Evolutionary conservation across 2,797 vertebrate genomes (phyloP), one percentile per base, ranked within the genome.

Genomic region (Moxostoma hubbsi): DNA sequence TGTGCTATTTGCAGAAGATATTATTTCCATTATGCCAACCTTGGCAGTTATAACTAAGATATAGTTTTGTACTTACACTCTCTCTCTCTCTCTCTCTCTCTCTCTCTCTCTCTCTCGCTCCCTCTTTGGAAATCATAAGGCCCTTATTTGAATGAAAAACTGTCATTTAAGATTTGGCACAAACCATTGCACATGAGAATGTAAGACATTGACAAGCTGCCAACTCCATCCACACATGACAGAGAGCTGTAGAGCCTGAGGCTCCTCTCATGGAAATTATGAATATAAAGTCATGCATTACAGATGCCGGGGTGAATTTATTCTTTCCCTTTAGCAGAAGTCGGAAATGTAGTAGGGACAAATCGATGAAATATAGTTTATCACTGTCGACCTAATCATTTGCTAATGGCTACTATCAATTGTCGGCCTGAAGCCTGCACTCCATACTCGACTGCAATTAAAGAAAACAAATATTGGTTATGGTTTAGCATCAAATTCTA

Each of bases 371-470:
- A 86, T 89, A 88, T 90, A 93, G 92, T 93, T 93, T 92, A 92
- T 94, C 92, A 91, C 91, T 92, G 92, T 93, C 92, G 86, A 88
- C 87, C 90, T 93, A 94, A 94, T 93, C 92, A 93, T 95, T 93
- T 86, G 89, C 92, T 94, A 94, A 95, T 94, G 92, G 91, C 91
- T 84, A 90, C 92, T 93, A 94, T 95, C 93, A 94, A 93, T 94
- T 94, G 91, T 91, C 86, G 85, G 90, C 90, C 86, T 84, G 87
- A 83, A 73, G 91, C 85, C 82, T 82, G 85, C 79, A 83, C 89
- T 89, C 87, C 85, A 88, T 87, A 83, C 89, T 82, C 85, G 84
- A 82, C 85, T 86, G 90, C 93, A 94, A 94, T 94, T 94, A 93
- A 91, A 92, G 88, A 87, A 88, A 91, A 91, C 90, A 89, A 86